A percentile compares a stretch with the other conserved stretches of the same genome.
phyloP scores from a whole-genome alignment of 2,888 invertebrate species.

The Agriopis aurantiaria region DNA sequence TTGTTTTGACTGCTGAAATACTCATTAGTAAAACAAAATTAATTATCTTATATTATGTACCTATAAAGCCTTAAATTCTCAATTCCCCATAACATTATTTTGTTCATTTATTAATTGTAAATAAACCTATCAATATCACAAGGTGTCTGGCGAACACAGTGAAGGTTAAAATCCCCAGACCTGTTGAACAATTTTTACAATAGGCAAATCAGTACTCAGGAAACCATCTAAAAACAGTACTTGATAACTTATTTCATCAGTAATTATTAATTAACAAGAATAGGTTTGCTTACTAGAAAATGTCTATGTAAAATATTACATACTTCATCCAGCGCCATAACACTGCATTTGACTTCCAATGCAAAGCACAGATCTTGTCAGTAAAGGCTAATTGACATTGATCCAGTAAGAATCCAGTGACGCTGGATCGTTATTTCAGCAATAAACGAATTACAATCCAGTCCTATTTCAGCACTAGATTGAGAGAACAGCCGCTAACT shows the following conservation, averaged over 20 bases:
- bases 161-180: slow-evolving; percentile 34
- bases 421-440: no score
- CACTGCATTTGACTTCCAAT: not conserved
- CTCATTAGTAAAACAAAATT: not conserved
- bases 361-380: not conserved
- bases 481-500: no score
- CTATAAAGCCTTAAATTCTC: slow-evolving; percentile 11
- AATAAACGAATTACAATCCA: no score
- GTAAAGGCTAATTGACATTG: no score
- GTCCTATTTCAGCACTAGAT: no score
- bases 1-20: not conserved
- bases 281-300: not conserved
- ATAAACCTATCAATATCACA: slow-evolving; percentile 67
- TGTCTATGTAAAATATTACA: not conserved
- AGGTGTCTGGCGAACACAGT: slow-evolving; percentile 52
- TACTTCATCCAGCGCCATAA: not conserved
- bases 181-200: not conserved
- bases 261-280: not conserved
- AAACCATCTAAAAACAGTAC: not conserved
- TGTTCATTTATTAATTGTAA: slow-evolving; percentile 30
- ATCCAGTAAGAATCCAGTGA: no score
- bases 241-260: not conserved
- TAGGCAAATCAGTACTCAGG: not conserved
- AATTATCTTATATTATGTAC: not conserved
- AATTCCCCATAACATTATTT: slow-evolving; percentile 23